Conservation (phyloP, 2,888 invertebrate species). For the Epirrhoe tristata region DNA sequence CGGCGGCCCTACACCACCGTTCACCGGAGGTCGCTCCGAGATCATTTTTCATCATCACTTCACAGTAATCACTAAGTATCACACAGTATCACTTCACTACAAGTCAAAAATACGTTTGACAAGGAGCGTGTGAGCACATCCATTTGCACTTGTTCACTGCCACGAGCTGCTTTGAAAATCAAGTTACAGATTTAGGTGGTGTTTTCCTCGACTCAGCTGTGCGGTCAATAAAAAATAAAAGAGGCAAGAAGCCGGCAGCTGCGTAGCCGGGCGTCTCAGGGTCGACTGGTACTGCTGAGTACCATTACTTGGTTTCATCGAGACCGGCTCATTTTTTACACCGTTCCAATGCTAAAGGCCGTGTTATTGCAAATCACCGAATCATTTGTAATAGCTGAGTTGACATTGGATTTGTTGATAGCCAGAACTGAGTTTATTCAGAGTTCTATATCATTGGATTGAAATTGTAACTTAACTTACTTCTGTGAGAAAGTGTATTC, state of each 20-base stretch:
- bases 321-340: constrained; percentile 68
- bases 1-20: constrained; percentile 72
- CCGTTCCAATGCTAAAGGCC: constrained; percentile 66
- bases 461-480: constrained; percentile 28
- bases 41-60: constrained; percentile 80
- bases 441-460: constrained; percentile 28
- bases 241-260: constrained; percentile 67
- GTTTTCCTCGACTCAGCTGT: constrained; percentile 54
- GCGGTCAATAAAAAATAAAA: constrained; percentile 55
- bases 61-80: constrained; percentile 59
- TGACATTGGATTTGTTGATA: constrained; percentile 60
- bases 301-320: constrained; percentile 63
- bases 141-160: constrained; percentile 42
- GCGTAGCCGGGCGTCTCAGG: constrained; percentile 72
- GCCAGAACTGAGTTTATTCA: constrained; percentile 29
- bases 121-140: constrained; percentile 44
- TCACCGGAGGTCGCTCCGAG: constrained; percentile 75
- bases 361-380: constrained; percentile 59
- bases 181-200: constrained; percentile 45
- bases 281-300: constrained; percentile 71
- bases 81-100: constrained; percentile 50
- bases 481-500: constrained; percentile 15
- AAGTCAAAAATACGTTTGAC: constrained; percentile 46
- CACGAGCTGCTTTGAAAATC: constrained; percentile 45
- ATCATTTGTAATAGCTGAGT: constrained; percentile 55